phyloP scores from a whole-genome alignment of 2,113 vertebrate species.

The Rynchops niger region DNA sequence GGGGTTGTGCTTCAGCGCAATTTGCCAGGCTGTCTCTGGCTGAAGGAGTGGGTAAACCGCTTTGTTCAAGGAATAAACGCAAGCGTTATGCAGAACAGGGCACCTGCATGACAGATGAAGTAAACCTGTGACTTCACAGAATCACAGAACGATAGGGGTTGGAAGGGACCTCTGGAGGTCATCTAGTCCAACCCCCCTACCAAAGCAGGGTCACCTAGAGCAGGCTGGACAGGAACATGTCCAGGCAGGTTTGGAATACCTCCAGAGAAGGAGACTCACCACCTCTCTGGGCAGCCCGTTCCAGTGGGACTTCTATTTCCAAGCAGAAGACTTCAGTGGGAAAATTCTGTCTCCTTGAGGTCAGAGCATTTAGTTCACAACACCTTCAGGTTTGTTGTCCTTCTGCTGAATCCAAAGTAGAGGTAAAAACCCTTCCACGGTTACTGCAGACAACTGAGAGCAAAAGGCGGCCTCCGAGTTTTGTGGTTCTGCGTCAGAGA shows the following conservation, averaged over 20 bases:
- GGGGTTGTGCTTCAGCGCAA: background rate
- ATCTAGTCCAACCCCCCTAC: too few relatives aligned
- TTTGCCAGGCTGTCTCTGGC: background rate
- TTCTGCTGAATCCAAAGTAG: background rate
- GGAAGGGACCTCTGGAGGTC: too few relatives aligned
- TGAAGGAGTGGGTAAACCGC: background rate
- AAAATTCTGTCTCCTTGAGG: background rate
- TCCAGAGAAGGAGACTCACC: too few relatives aligned
- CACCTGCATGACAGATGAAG: background rate
- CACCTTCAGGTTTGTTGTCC: background rate
- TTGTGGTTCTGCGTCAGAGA: background rate
- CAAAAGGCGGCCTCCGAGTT: rapidly evolving
- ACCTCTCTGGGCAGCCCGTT: too few relatives aligned
- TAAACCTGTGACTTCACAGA: background rate
- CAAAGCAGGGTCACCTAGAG: too few relatives aligned
- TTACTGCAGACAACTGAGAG: background rate
- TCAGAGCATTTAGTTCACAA: background rate
- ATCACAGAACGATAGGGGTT: too few relatives aligned
- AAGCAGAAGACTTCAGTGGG: background rate
- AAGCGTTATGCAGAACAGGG: background rate
- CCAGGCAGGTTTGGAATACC: too few relatives aligned
- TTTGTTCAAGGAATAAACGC: background rate
- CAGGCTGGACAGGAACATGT: too few relatives aligned
- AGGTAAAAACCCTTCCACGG: background rate
- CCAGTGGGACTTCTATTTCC: background rate